Evolutionary conservation across 2,113 vertebrate genomes (phyloP), one percentile per base, ranked within the genome.

Genomic region (Isichthys henryi): DNA sequence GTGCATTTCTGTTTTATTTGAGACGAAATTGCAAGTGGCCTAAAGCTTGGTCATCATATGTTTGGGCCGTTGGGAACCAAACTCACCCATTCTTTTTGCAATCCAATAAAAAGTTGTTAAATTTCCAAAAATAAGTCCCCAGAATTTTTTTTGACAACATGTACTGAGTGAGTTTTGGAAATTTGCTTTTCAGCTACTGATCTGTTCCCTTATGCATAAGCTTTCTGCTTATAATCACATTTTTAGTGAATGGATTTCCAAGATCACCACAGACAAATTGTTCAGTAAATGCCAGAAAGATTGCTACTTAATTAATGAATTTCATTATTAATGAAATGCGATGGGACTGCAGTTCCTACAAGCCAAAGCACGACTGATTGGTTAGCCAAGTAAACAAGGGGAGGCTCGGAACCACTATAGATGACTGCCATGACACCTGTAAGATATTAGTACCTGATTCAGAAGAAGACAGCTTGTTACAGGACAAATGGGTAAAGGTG

Each of bases 361-460:
- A 62, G 15, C 88, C 50, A 89, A 89, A 46, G 43, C n/a, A 62
- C 80, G 46, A 35, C 31, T 77, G 46, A 50, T n/a, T 88, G 66
- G 62, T 80, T 77, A 88, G 70, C 48, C 62, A 43, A 43, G 48
- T 88, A 48, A 85, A 27, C 49, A 88, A 23, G 62, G 23, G 74
- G 88, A 80, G 19, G 31, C 9, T 35, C 23, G 3, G 82, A 84
- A 50, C 50, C 3, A 46, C 50, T 46, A 39, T 1, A 89, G 58
- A 84, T 89, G 21, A 83, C 21, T 45, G 35, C 31, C 35, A 48
- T 39, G 23, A 83, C 8, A 17, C 43, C 27, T 27, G 19, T 83
- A 62, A 82, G 21, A 80, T n/a, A 88, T 88, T 88, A 88, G 88
- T 88, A 82, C 17, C 9, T 46, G 88, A 48, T 80, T 50, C 46